A percentile compares a stretch with the other conserved stretches of the same genome.
Conservation (phyloP, 1,140 invertebrate genomes). For the Hypothenemus hampei region DNA sequence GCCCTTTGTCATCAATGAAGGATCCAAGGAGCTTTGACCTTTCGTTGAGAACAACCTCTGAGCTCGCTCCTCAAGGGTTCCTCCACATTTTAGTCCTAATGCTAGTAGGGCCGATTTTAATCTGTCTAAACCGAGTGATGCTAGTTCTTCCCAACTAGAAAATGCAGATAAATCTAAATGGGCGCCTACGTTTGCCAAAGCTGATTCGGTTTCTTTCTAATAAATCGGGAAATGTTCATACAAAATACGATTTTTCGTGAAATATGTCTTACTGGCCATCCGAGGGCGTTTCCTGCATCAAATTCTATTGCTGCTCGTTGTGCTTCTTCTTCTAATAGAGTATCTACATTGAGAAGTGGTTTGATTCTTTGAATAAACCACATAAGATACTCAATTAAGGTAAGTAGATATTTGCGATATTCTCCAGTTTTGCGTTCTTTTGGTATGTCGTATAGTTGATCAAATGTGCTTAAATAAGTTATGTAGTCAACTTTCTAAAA, state of each 20-base stretch:
- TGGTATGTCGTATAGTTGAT: constrained; percentile 93
- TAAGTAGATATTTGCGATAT: constrained; percentile 84
- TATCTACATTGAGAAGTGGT: constrained; percentile 82
- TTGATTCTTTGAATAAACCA: constrained; percentile 83
- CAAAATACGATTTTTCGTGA: not conserved
- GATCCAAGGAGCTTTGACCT: constrained; percentile 86
- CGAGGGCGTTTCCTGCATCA: constrained; percentile 84
- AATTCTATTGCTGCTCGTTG: constrained; percentile 82
- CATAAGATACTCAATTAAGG: constrained; percentile 81
- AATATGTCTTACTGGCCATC: constrained; percentile 79
- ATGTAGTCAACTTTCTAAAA: constrained; percentile 93
- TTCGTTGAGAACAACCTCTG: constrained; percentile 94
- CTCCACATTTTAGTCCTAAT: constrained; percentile 97
- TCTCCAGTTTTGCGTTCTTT: constrained; percentile 92
- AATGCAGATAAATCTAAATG: constrained; percentile 96
- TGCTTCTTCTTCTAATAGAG: constrained; percentile 71
- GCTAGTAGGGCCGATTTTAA: constrained; percentile 97
- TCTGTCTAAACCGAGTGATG: constrained; percentile 92
- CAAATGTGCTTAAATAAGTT: constrained; percentile 88
- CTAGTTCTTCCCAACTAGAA: constrained; percentile 95
- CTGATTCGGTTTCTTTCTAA: constrained; percentile 94
- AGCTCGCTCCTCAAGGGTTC: constrained; percentile 94
- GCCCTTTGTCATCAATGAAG: constrained; percentile 83
- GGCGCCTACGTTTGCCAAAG: constrained; percentile 86
- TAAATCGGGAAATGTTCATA: constrained; percentile 40